A percentile compares a stretch with the other conserved stretches of the same genome.
Conservation (phyloP, 2,113 vertebrate genomes). For the Lepus americanus region DNA sequence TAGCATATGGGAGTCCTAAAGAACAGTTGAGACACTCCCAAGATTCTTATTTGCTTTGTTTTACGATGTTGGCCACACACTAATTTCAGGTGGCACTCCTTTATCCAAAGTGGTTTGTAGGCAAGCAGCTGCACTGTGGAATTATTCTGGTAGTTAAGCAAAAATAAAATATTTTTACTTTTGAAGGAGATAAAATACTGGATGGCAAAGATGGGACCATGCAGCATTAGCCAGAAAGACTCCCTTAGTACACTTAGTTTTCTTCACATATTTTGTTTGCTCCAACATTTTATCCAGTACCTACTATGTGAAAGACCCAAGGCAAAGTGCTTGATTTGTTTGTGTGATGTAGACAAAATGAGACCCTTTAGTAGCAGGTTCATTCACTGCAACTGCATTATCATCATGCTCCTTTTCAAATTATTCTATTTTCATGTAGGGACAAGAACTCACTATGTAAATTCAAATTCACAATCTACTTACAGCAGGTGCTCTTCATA, state of each 20-base stretch:
- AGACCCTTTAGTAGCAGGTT: background rate
- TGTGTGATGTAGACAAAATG: slow-evolving; percentile 13
- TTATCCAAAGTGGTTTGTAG: background rate
- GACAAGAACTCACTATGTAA: slow-evolving; percentile 15
- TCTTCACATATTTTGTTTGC: background rate
- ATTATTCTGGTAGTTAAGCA: background rate
- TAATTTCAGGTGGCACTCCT: background rate
- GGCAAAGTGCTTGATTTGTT: background rate
- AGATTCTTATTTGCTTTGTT: background rate
- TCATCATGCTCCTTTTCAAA: slow-evolving; percentile 11
- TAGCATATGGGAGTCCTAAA: background rate
- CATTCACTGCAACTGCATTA: background rate
- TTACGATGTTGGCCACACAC: background rate
- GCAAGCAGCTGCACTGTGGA: accelerated
- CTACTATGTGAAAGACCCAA: background rate
- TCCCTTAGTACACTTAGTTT: background rate
- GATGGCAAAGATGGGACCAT: slow-evolving; percentile 1
- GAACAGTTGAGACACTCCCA: background rate
- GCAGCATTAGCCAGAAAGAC: background rate
- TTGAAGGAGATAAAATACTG: slow-evolving; percentile 15
- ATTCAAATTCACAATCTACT: slow-evolving; percentile 36
- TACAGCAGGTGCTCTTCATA: slow-evolving; percentile 42
- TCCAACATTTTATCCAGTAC: background rate
- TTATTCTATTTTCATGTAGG: slow-evolving; percentile 52
- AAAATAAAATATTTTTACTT: background rate